Evolutionary conservation across 2,113 vertebrate genomes (phyloP).

Genomic region (Noturus placidus): DNA sequence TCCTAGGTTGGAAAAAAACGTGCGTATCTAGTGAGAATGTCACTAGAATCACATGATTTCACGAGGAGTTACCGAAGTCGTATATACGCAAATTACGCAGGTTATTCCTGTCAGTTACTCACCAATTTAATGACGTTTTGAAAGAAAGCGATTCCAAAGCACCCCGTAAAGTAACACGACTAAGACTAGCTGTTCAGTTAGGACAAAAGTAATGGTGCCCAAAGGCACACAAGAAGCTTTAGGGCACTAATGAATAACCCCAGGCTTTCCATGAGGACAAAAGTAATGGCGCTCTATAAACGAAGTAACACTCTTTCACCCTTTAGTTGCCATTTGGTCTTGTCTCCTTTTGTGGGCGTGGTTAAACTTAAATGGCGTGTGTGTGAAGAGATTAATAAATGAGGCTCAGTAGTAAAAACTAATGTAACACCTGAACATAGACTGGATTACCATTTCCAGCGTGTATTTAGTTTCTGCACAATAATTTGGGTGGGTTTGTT

Average conservation of each 20-base stretch:
- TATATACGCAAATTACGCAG: background rate
- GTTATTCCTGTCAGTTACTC: too few species aligned
- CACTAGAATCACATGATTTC: background rate
- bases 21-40: background rate
- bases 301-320: background rate
- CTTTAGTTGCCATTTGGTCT: background rate
- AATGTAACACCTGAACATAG: background rate
- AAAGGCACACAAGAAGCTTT: background rate
- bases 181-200: background rate
- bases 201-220: background rate
- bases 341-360: background rate
- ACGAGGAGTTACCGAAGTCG: background rate
- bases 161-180: background rate
- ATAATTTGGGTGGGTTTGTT: conserved; percentile 28
- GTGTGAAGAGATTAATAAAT: background rate
- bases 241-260: background rate
- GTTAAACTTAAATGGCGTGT: background rate
- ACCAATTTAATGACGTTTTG: background rate
- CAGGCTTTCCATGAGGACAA: background rate
- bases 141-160: background rate
- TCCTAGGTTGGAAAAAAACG: background rate
- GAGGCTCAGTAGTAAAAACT: background rate
- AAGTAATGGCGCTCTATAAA: background rate
- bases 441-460: background rate
- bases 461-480: conserved; percentile 69